Evolutionary conservation across 2,888 invertebrate species (phyloP).

Genomic region (Agriopis aurantiaria): DNA sequence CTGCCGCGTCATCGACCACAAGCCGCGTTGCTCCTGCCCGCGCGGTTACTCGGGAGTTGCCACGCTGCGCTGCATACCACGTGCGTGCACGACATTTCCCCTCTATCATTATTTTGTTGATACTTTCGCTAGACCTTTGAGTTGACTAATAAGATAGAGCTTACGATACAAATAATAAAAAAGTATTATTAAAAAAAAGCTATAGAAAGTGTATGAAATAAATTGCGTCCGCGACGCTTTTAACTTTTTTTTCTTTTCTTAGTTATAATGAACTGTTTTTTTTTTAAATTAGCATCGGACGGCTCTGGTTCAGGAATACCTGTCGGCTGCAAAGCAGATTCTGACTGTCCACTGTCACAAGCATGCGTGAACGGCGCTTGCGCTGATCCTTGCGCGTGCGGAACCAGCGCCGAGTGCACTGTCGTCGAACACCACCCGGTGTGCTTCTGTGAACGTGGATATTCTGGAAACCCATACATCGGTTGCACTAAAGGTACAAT

Average conservation of each 20-base stretch:
- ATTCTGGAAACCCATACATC: constrained; percentile 94
- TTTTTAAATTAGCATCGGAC: constrained; percentile 75
- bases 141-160: neutral
- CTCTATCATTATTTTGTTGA: constrained; percentile 11
- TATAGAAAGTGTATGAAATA: neutral
- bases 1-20: constrained; percentile 92
- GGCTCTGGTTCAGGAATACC: constrained; percentile 86
- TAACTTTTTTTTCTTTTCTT: neutral
- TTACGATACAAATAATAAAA: neutral
- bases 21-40: constrained; percentile 93
- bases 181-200: no score
- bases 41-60: constrained; percentile 92
- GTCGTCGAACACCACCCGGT: constrained; percentile 94
- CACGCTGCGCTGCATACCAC: constrained; percentile 90
- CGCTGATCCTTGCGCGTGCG: constrained; percentile 94
- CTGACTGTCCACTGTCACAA: constrained; percentile 93
- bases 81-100: constrained; percentile 83
- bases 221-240: neutral
- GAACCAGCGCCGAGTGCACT: constrained; percentile 92
- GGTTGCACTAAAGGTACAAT: constrained; percentile 90
- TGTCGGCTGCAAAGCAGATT: constrained; percentile 91
- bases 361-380: constrained; percentile 94
- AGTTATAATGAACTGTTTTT: constrained; percentile 1
- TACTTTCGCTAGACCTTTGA: neutral
- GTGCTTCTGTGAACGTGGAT: constrained; percentile 93